These are phyloP conservation scores for Rhyzopertha dominica DNA, from an alignment of 1,140 invertebrate genomes.

Conservation along the genomic window DNA sequence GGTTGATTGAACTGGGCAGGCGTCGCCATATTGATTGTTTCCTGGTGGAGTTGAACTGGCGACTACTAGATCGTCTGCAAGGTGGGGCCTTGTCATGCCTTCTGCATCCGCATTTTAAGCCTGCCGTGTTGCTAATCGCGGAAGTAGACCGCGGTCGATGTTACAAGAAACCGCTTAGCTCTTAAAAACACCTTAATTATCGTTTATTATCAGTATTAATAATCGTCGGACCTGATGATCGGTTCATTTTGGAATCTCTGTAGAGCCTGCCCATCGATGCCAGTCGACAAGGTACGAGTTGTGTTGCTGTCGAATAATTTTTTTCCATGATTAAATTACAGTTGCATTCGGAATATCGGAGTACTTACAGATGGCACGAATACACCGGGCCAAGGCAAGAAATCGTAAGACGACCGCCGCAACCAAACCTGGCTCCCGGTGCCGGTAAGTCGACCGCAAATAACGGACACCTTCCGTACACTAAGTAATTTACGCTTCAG, in stretches of 20 bases:
- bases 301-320: background rate
- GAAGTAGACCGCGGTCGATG: too few relatives aligned
- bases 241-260: constrained; percentile 92
- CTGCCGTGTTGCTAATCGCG: too few relatives aligned
- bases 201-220: constrained; percentile 8
- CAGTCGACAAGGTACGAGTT: constrained; percentile 77
- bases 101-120: constrained; percentile 18
- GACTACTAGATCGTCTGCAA: constrained; percentile 20
- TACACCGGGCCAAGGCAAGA: constrained; percentile 66
- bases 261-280: constrained; percentile 88
- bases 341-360: constrained; percentile 87
- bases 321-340: constrained; percentile 40
- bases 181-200: too few relatives aligned
- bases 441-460: constrained; percentile 41
- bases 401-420: constrained; percentile 57
- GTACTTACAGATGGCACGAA: constrained; percentile 90
- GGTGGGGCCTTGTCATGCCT: constrained; percentile 30
- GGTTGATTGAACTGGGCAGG: constrained; percentile 15
- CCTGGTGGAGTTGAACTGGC: constrained; percentile 6
- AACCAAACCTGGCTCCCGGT: constrained; percentile 53
- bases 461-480: constrained; percentile 45
- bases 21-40: constrained; percentile 24
- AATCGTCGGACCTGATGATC: constrained; percentile 64
- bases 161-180: too few relatives aligned
- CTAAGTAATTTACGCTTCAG: constrained; percentile 43